These are phyloP conservation scores for Scolanthus callimorphus DNA, from an alignment of 92 coral and sea anemone genomes.

Conservation along the genomic window DNA sequence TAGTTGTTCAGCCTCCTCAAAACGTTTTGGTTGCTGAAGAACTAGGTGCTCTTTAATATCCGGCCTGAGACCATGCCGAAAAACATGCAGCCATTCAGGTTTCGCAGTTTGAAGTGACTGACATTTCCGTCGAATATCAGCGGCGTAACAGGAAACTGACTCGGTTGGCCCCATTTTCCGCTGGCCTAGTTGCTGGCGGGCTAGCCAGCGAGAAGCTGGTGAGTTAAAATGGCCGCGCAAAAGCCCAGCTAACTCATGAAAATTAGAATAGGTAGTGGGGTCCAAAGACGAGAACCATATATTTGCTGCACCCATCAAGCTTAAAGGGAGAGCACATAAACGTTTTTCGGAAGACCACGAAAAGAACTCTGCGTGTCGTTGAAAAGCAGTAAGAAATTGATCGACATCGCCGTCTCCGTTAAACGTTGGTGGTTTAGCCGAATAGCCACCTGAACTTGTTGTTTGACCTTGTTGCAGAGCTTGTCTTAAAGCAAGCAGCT, in stretches of 20 bases:
- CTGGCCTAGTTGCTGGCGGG: neutral
- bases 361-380: neutral
- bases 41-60: constrained; percentile 27
- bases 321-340: neutral
- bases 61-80: constrained; percentile 23
- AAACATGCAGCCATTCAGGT: constrained; percentile 25
- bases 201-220: neutral
- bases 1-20: constrained; percentile 42
- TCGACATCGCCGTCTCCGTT: neutral
- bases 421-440: too few species aligned
- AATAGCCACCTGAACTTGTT: too few species aligned
- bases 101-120: constrained; percentile 13
- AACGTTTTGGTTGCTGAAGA: constrained; percentile 28
- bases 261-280: too few species aligned
- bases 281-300: neutral
- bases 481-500: too few species aligned
- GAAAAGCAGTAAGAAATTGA: neutral
- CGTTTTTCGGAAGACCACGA: neutral
- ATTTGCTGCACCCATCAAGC: neutral
- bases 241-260: too few species aligned
- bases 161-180: constrained; percentile 23
- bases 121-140: constrained; percentile 26
- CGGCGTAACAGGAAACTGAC: constrained; percentile 23
- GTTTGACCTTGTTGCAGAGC: too few species aligned
- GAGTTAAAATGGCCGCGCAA: neutral